Evolutionary conservation across 2,888 invertebrate genomes (phyloP).

Genomic region (Doris montereyensis): DNA sequence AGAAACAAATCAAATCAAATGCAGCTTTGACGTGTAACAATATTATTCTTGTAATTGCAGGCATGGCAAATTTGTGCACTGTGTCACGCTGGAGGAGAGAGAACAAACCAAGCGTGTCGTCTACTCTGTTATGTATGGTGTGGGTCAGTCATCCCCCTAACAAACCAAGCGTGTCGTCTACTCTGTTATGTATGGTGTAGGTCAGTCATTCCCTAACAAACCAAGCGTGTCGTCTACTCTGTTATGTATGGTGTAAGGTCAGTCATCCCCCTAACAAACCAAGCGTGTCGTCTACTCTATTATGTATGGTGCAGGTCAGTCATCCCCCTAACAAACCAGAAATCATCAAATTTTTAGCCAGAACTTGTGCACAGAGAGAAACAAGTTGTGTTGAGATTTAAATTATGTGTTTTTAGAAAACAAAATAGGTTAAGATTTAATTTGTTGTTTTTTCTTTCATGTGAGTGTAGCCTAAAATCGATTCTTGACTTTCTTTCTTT

Average conservation of each 20-base stretch:
- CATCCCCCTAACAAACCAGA: slow-evolving; percentile 68
- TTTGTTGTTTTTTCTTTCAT: no score
- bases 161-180: slow-evolving; percentile 70
- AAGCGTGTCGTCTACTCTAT: slow-evolving; percentile 70
- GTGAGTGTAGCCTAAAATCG: no score
- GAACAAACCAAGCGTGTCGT: slow-evolving; percentile 70
- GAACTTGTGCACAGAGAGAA: no score
- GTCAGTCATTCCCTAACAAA: slow-evolving; percentile 64
- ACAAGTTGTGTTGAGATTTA: no score
- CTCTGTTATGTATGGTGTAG: slow-evolving; percentile 70
- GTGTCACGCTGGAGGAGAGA: slow-evolving; percentile 58
- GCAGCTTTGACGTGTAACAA: no score
- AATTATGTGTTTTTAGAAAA: no score
- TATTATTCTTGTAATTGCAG: no score
- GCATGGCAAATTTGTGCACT: no score
- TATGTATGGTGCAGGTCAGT: slow-evolving; percentile 69
- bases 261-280: slow-evolving; percentile 62
- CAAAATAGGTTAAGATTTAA: no score
- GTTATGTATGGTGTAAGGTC: slow-evolving; percentile 71
- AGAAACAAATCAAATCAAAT: no score
- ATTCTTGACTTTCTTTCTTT: no score
- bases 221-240: slow-evolving; percentile 70
- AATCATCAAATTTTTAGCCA: no score
- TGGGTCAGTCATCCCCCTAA: slow-evolving; percentile 63
- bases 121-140: slow-evolving; percentile 71